Evolutionary conservation across 1,140 invertebrate species (phyloP), one percentile per base, ranked within the genome.

Genomic region (Ooceraea biroi): DNA sequence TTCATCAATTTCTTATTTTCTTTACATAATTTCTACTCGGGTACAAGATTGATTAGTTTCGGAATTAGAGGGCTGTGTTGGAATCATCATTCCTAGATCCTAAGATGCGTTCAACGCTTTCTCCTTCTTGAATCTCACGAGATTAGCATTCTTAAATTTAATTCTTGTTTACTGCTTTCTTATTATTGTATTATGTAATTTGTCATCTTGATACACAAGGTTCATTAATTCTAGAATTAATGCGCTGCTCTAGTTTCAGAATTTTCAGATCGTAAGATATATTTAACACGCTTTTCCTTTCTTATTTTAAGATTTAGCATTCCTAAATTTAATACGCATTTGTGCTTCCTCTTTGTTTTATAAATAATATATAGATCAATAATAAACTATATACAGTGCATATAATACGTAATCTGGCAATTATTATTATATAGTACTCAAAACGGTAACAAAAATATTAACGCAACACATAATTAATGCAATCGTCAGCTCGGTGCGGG

Each of bases 71-170:
- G 27, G 50, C 30, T 22, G 14, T 7, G 36, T n/a, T 55, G 1
- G 52, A 55, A 8, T 22, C 52, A n/a, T 0, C n/a, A 55, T 55
- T 55, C n/a, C 19, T 65, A 52, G 30, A 63, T 55, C 17, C 50
- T 12, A 41, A 41, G 60, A 65, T n/a, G 46, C 73, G 27, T 12
- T 50, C 44, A 7, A 17, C 19, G 46, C 46, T 66, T 66, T 77
- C 48, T 77, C 30, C 30, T 66, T 19, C 22, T 52, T 7, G 8
- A 30, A 57, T 73, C 36, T 44, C n/a, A 25, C 36, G 12, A 12
- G 5, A 57, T 8, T n/a, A 41, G 11, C 52, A 0, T 19, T 27
- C 27, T 76, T 36, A 22, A 50, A 65, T 50, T 65, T 48, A 30
- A 22, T 7, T 73, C 0, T 44, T 14, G 1, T 14, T 22, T 12